phyloP scores from a whole-genome alignment of 1,140 invertebrate species.

The Amyelois transitella region DNA sequence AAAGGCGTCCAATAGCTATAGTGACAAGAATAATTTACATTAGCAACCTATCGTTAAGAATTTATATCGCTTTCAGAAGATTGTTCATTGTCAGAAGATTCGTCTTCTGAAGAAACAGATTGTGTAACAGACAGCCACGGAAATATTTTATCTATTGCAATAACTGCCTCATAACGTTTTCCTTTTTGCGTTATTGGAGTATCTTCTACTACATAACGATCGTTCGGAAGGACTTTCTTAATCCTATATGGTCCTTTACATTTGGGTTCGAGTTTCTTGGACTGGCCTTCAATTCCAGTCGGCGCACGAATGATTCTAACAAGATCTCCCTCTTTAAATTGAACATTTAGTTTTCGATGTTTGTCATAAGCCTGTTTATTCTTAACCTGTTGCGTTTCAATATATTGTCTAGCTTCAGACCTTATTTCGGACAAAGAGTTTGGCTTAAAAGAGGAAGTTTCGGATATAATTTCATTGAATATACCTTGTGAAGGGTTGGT shows the following conservation, averaged over 20 bases:
- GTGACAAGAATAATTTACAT: too few species aligned
- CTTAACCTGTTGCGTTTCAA: neutral
- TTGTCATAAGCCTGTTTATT: neutral
- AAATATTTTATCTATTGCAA: neutral
- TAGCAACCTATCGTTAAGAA: too few species aligned
- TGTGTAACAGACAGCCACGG: neutral
- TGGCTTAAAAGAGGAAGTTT: neutral
- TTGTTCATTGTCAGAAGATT: too few species aligned
- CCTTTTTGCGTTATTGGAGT: neutral
- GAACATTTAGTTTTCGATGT: neutral
- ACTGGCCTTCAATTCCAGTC: too few species aligned
- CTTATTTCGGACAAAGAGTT: neutral
- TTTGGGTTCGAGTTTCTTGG: neutral
- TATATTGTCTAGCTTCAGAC: neutral
- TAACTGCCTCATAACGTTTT: neutral
- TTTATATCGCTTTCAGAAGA: too few species aligned
- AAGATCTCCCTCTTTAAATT: neutral
- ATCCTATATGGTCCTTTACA: constrained; percentile 3
- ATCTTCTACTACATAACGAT: neutral
- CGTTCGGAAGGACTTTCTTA: neutral
- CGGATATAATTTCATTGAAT: neutral
- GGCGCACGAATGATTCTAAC: neutral
- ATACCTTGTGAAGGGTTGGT: neutral
- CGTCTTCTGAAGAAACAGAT: too few species aligned
- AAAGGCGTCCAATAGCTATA: too few species aligned